Percentiles rank a stretch among this genome's conserved stretches.
These are phyloP conservation scores for Actinernus sp. DNA, from an alignment of 92 coral and sea anemone species.

Conservation along the genomic window DNA sequence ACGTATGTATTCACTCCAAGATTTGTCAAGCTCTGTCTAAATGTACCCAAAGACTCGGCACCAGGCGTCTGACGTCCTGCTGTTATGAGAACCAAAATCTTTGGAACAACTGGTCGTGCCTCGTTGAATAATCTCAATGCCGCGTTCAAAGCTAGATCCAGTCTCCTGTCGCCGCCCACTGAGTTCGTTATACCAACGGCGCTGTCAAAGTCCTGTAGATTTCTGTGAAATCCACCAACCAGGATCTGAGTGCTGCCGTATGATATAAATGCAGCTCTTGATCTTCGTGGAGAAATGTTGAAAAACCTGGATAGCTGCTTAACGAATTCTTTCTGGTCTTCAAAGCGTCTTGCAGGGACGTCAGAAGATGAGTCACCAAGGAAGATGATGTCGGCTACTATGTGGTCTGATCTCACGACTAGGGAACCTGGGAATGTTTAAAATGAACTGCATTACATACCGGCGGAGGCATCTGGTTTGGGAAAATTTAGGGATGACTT, in stretches of 20 bases:
- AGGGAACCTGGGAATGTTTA: too few relatives aligned
- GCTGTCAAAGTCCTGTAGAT: conserved; percentile 25
- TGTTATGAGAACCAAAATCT: conserved; percentile 53
- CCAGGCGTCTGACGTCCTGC: conserved; percentile 57
- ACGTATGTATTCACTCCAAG: conserved; percentile 58
- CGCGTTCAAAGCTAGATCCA: conserved; percentile 73
- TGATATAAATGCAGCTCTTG: conserved; percentile 78
- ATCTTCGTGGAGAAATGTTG: conserved; percentile 72
- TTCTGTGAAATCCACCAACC: conserved; percentile 48
- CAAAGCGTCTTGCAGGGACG: conserved; percentile 63
- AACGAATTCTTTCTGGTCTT: conserved; percentile 71
- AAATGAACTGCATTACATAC: too few relatives aligned
- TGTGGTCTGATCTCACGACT: too few relatives aligned
- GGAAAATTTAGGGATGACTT: too few relatives aligned
- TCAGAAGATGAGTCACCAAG: conserved; percentile 82
- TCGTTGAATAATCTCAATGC: conserved; percentile 64
- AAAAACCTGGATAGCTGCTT: conserved; percentile 53
- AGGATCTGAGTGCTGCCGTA: conserved; percentile 69
- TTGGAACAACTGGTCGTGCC: conserved; percentile 46
- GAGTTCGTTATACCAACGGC: conserved; percentile 48
- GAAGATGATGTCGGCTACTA: conserved; percentile 77
- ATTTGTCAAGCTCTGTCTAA: conserved; percentile 34
- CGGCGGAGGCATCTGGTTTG: too few relatives aligned
- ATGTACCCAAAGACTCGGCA: conserved; percentile 34
- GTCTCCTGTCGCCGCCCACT: conserved; percentile 77